Base-by-base conservation (phyloP, 2,888 invertebrate genomes). In the Cerceris ruficornis region DNA sequence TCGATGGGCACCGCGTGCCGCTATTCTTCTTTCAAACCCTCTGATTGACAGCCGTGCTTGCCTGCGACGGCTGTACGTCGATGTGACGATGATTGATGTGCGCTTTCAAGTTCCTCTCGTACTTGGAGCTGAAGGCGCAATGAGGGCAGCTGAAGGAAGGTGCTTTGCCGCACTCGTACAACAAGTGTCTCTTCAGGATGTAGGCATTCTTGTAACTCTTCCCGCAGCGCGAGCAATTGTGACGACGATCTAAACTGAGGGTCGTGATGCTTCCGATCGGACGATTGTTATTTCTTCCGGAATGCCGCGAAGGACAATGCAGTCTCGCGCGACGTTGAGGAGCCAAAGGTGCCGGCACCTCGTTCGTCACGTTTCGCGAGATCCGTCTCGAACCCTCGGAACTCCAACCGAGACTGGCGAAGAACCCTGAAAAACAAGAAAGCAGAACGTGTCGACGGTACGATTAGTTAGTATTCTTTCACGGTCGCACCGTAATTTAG, bases 151-250 rank as follows among this genome's bases (percentile, higher is more conserved):
- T 91, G 82, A 93, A 93, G 2, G 92, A 91, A 4, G 93, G 92
- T 2, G 92, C 92, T 76, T 93, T 93, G 41, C 93, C 93, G 83
- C 93, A 94, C 80, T 93, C 93, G 86, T 92, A 93, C 0, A 91
- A 92, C 89, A 94, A 91, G 82, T 95, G 95, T 13, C 95, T 92
- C 85, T 94, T 94, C 72, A 95, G 91, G 81, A 95, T 95, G 57
- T 95, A 94, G 83, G 94, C 94, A 77, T 95, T 94, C 86, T 94
- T 93, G 90, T 95, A 95, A 81, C 94, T 94, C 92, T 94, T 95
- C 81, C 93, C 93, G 86, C 95, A 95, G 14, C 94, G 93, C 61
- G 92, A 92, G 87, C 95, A 95, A 77, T 93, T 90, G 81, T 92
- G 92, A 8, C 92, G 91, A 6, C 91, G 90, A 67, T 89, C 90